Percentiles rank a stretch among this genome's conserved stretches.
Evolutionary conservation across 2,797 vertebrate genomes (phyloP).

Genomic region (Poeciliopsis gracilis): DNA sequence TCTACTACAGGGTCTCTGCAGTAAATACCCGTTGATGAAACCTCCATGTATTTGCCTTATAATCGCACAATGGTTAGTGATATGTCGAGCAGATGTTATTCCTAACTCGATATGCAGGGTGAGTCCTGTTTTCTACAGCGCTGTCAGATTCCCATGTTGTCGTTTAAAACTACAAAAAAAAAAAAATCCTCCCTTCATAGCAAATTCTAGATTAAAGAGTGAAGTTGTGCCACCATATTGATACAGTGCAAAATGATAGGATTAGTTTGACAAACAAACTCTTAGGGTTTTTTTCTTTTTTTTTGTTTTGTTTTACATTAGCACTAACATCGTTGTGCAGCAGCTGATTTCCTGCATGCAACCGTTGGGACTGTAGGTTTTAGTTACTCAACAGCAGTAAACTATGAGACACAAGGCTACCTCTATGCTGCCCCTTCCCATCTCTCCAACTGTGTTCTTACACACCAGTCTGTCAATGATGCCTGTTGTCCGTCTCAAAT

Average conservation of each 20-base stretch:
- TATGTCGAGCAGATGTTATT: slow-evolving; percentile 76
- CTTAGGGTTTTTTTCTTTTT: no score
- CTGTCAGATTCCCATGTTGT: slow-evolving; percentile 22
- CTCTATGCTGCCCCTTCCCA: slow-evolving; percentile 59
- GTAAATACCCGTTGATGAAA: slow-evolving; percentile 83
- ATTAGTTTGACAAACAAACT: neutral
- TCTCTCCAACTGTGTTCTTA: slow-evolving; percentile 30
- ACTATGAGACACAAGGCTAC: slow-evolving; percentile 73
- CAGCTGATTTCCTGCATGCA: slow-evolving; percentile 30
- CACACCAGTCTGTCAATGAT: slow-evolving; percentile 50
- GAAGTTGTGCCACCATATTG: neutral
- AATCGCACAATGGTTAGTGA: slow-evolving; percentile 90
- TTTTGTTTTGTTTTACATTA: neutral
- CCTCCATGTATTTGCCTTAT: slow-evolving; percentile 97
- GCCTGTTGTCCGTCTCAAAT: slow-evolving; percentile 55
- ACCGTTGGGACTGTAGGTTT: slow-evolving; percentile 34
- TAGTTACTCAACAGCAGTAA: slow-evolving; percentile 41
- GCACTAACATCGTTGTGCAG: neutral
- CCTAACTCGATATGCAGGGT: slow-evolving; percentile 60
- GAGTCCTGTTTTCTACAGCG: slow-evolving; percentile 55
- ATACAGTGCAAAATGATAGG: neutral
- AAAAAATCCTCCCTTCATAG: neutral
- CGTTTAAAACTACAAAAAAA: neutral
- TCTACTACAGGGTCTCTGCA: slow-evolving; percentile 66
- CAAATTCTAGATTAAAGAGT: neutral